Conservation (phyloP, 2,888 invertebrate species). For the Teleogryllus oceanicus region DNA sequence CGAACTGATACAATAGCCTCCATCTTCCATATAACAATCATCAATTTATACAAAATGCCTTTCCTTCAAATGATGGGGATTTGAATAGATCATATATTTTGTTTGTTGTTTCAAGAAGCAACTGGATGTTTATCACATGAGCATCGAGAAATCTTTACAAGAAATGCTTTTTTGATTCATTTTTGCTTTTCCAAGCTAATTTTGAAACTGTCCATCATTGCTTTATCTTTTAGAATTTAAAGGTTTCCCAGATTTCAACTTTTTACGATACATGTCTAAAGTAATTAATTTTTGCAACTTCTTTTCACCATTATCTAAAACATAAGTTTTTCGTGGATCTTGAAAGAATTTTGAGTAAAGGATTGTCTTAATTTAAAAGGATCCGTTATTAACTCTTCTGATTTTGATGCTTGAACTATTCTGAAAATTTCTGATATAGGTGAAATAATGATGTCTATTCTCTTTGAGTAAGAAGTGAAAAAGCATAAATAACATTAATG, state of each 20-base stretch:
- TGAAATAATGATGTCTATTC: no score
- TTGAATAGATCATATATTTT: conserved; percentile 53
- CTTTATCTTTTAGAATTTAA: not conserved
- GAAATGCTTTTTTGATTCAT: not conserved
- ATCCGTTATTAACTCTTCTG: conserved; percentile 40
- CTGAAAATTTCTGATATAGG: no score
- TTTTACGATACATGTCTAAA: not conserved
- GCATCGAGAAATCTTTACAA: not conserved
- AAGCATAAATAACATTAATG: no score
- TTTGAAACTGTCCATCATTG: not conserved
- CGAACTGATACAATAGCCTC: conserved; percentile 74
- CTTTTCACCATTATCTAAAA: not conserved
- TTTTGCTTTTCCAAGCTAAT: not conserved
- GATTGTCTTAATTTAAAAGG: conserved; percentile 20
- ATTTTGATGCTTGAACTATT: conserved; percentile 25
- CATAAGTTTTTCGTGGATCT: not conserved
- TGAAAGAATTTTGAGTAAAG: no score
- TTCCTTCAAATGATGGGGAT: conserved; percentile 63
- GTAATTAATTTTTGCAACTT: not conserved
- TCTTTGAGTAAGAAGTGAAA: no score
- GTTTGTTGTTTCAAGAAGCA: not conserved
- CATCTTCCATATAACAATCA: conserved; percentile 80
- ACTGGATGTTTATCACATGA: not conserved
- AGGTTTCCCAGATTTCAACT: not conserved
- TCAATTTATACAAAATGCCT: conserved; percentile 70